A percentile compares a stretch with the other conserved stretches of the same genome.
Conservation (phyloP, 2,113 vertebrate genomes). For the Aix galericulata region DNA sequence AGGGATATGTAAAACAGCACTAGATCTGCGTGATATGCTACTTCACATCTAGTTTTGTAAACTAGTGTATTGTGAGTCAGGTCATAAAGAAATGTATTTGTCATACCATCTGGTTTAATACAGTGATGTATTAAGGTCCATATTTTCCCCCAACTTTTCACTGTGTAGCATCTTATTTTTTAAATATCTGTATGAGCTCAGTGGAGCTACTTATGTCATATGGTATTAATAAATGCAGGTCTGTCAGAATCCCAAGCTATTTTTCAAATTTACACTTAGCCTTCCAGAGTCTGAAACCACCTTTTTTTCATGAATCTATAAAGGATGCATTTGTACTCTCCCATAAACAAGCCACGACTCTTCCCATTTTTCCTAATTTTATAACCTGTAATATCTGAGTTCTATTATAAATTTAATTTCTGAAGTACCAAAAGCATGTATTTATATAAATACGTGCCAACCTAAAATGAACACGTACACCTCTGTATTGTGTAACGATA, state of each 20-base stretch:
- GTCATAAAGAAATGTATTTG: slow-evolving; percentile 9
- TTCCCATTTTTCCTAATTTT: background rate
- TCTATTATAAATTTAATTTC: background rate
- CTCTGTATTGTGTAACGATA: background rate
- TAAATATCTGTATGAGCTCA: background rate
- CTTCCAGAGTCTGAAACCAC: background rate
- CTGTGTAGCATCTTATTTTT: background rate
- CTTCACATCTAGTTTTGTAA: background rate
- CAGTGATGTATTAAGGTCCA: background rate
- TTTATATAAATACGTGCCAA: background rate
- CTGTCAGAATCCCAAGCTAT: background rate
- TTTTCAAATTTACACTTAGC: background rate
- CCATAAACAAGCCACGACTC: background rate
- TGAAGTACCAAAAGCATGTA: background rate
- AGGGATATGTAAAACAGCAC: background rate
- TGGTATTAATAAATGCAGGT: background rate
- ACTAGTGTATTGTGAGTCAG: slow-evolving; percentile 16
- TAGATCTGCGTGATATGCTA: background rate
- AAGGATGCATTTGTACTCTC: background rate
- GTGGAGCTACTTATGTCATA: background rate
- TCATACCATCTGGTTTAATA: slow-evolving; percentile 14
- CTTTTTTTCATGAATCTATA: background rate
- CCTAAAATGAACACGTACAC: background rate
- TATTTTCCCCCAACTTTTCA: background rate
- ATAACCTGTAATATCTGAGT: background rate